These are phyloP conservation scores for Gallinago nigripennis DNA, from an alignment of 2,797 vertebrate species.

Conservation along the genomic window DNA sequence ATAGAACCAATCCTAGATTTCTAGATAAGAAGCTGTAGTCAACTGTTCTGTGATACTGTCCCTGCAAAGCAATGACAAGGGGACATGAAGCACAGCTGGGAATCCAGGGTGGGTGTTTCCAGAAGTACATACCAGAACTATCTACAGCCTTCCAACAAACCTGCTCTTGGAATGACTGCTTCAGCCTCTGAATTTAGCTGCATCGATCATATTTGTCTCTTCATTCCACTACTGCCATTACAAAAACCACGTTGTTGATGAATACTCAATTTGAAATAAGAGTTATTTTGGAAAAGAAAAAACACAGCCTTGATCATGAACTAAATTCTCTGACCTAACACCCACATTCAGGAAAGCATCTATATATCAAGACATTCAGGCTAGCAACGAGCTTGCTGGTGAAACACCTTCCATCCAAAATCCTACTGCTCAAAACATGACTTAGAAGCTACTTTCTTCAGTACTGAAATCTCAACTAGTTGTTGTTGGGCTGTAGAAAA, in stretches of 20 bases:
- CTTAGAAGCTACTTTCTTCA: neutral
- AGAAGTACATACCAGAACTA: neutral
- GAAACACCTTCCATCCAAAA: neutral
- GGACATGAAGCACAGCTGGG: slow-evolving; percentile 31
- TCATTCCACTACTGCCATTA: neutral
- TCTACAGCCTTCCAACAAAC: neutral
- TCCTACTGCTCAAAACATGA: neutral
- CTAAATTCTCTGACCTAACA: neutral
- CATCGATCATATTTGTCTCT: neutral
- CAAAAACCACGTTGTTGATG: neutral
- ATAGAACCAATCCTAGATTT: neutral
- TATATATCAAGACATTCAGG: neutral
- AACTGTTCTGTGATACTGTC: neutral
- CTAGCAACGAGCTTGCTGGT: neutral
- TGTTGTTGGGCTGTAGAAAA: neutral
- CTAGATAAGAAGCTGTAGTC: neutral
- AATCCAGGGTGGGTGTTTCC: slow-evolving; percentile 25
- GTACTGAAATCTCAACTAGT: neutral
- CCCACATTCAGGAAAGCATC: neutral
- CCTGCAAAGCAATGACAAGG: neutral
- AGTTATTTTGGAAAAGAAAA: neutral
- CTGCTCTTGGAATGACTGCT: neutral
- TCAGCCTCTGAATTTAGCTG: slow-evolving; percentile 12
- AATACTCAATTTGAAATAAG: neutral
- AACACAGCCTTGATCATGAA: neutral